phyloP scores from a whole-genome alignment of 92 coral and sea anemone species.

The Epizoanthus stellaris region DNA sequence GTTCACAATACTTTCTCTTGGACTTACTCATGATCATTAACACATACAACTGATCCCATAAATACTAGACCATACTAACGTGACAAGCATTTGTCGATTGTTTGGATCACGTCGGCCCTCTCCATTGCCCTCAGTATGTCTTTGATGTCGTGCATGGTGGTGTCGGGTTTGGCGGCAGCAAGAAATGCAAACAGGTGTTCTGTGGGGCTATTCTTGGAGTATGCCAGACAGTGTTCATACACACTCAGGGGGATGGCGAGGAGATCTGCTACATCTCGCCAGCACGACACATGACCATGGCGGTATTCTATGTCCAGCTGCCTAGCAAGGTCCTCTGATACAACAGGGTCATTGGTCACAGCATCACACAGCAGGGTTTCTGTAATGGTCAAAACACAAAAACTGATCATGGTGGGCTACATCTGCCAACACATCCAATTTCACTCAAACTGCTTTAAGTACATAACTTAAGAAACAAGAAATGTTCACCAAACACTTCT shows the following conservation, averaged over 20 bases:
- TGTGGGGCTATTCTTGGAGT: conserved; percentile 81
- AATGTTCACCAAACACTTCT: too few relatives aligned
- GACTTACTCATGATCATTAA: neutral
- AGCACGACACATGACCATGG: conserved; percentile 77
- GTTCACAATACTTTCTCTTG: too few relatives aligned
- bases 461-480: too few relatives aligned
- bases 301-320: conserved; percentile 88
- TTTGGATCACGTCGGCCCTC: conserved; percentile 70
- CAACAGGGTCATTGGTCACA: conserved; percentile 70
- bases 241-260: conserved; percentile 76
- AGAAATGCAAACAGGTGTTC: conserved; percentile 80
- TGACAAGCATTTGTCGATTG: conserved; percentile 69
- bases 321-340: conserved; percentile 64
- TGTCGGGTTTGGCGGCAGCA: conserved; percentile 83
- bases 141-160: conserved; percentile 76
- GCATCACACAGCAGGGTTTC: conserved; percentile 78
- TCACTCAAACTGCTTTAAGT: too few relatives aligned
- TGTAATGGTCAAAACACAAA: conserved; percentile 13
- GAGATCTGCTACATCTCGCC: conserved; percentile 86
- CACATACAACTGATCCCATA: neutral
- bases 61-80: conserved; percentile 48
- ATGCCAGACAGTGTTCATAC: conserved; percentile 66
- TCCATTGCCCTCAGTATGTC: conserved; percentile 71
- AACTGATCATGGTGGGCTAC: neutral
- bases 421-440: too few relatives aligned